These are phyloP conservation scores for Lutraria rhynchaena DNA, from an alignment of 1,140 invertebrate species.

Conservation along the genomic window DNA sequence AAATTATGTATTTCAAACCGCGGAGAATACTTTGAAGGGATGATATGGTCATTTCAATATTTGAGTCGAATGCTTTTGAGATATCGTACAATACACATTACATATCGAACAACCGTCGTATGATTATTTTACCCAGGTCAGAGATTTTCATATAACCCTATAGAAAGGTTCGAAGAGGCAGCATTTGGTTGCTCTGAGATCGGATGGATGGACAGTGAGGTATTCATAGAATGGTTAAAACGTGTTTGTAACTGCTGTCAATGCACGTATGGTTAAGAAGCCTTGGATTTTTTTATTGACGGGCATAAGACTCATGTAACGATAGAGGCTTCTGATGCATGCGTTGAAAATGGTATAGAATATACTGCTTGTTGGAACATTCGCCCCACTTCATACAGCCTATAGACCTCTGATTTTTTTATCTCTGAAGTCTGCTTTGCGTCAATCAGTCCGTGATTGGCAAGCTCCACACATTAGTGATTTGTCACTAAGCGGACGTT, in stretches of 20 bases:
- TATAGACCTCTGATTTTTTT: conserved; percentile 23
- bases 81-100: too few relatives aligned
- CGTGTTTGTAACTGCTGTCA: conserved; percentile 17
- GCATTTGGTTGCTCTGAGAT: conserved; percentile 6
- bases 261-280: not conserved
- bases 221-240: conserved; percentile 13
- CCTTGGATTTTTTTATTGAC: conserved; percentile 47
- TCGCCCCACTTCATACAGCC: conserved; percentile 42
- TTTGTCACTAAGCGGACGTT: conserved; percentile 19
- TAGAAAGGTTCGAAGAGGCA: conserved; percentile 39
- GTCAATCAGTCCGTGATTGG: conserved; percentile 30
- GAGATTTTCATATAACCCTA: not conserved
- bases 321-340: conserved; percentile 28
- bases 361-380: conserved; percentile 53
- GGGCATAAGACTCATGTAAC: conserved; percentile 52
- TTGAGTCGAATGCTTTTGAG: too few relatives aligned
- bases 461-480: conserved; percentile 19
- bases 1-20: too few relatives aligned
- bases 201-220: conserved; percentile 46
- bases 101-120: too few relatives aligned
- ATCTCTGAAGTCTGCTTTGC: too few relatives aligned
- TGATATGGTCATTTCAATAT: too few relatives aligned
- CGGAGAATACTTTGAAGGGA: too few relatives aligned
- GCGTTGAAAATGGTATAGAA: conserved; percentile 37
- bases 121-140: conserved; percentile 33